Conservation (phyloP, 2,797 vertebrate species). For the Lepus townsendii region DNA sequence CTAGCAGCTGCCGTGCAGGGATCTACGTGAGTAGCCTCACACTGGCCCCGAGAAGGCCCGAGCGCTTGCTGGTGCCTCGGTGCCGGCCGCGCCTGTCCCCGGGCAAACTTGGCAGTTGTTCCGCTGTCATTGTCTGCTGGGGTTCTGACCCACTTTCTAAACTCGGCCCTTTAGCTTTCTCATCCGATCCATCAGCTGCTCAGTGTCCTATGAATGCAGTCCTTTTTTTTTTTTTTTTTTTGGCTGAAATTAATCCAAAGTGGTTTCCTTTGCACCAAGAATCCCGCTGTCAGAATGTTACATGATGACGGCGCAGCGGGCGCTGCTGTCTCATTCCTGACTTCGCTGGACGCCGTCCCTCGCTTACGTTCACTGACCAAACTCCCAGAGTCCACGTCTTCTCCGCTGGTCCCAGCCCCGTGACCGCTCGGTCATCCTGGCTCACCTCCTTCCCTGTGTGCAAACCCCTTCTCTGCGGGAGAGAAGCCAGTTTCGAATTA, state of each 20-base stretch:
- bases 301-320: not conserved
- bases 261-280: conserved; percentile 36
- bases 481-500: not conserved
- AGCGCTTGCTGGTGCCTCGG: not conserved
- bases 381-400: not conserved
- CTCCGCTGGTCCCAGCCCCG: no score
- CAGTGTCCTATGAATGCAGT: conserved; percentile 25
- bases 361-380: not conserved
- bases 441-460: not conserved
- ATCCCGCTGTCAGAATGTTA: not conserved
- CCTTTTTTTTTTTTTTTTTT: not conserved
- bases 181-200: conserved; percentile 5
- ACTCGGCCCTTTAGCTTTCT: conserved; percentile 26
- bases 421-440: not conserved
- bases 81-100: not conserved
- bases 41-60: not conserved
- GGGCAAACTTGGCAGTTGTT: not conserved
- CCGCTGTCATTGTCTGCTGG: not conserved
- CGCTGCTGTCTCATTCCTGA: not conserved
- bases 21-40: not conserved
- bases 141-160: conserved; percentile 70
- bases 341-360: not conserved
- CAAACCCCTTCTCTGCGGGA: not conserved
- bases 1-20: not conserved
- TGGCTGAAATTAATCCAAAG: conserved; percentile 44